phyloP scores from a whole-genome alignment of 2,113 vertebrate genomes.

The Callorhinus ursinus region DNA sequence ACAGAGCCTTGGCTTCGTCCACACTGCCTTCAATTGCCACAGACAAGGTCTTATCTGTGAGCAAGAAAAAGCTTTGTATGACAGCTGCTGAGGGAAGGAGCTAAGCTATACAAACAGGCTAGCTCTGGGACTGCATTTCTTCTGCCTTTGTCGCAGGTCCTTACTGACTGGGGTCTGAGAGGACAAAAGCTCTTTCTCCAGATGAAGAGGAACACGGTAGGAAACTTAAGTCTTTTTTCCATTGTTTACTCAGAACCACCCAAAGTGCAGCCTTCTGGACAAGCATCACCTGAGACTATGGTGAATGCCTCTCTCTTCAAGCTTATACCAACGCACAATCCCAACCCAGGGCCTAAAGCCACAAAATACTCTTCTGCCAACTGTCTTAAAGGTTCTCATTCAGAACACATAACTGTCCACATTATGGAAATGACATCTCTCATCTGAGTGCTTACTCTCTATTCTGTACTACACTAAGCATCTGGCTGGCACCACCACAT shows the following conservation, averaged over 20 bases:
- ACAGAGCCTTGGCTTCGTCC: constrained; percentile 97
- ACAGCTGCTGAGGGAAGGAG: background rate
- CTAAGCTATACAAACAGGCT: background rate
- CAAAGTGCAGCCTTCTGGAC: background rate
- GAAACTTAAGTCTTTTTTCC: background rate
- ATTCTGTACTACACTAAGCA: background rate
- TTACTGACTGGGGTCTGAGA: background rate
- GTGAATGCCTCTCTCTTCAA: background rate
- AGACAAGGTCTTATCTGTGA: constrained; percentile 92
- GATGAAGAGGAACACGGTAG: background rate
- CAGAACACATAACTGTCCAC: background rate
- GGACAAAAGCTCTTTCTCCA: background rate
- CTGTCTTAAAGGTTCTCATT: background rate
- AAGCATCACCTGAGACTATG: background rate
- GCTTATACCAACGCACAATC: background rate
- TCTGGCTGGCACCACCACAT: background rate
- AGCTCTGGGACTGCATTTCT: background rate
- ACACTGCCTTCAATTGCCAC: constrained; percentile 96
- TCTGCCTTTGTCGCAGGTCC: background rate
- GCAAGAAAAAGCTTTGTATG: constrained; percentile 34
- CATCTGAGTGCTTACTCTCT: background rate
- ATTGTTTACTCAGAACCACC: background rate
- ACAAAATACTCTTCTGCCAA: background rate
- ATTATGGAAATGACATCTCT: background rate
- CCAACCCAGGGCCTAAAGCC: background rate